Percentiles rank a stretch among this genome's conserved stretches.
These are phyloP conservation scores for Melinopterus prodromus DNA, from an alignment of 2,888 invertebrate species.

Conservation along the genomic window DNA sequence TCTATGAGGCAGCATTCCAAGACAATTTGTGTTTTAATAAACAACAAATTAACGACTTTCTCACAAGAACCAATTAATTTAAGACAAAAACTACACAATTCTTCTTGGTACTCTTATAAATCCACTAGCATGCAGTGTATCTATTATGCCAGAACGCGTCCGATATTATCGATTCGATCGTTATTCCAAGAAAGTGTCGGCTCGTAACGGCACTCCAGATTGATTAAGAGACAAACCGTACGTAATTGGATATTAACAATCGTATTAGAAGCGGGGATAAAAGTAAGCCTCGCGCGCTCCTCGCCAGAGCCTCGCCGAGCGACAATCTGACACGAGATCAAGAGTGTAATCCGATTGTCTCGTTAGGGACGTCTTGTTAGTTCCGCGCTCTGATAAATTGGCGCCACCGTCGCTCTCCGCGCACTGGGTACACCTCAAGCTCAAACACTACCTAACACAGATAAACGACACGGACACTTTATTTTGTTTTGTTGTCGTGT, in stretches of 20 bases:
- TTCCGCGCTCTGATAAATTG: constrained; percentile 54
- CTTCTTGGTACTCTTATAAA: too few species aligned
- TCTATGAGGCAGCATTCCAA: too few species aligned
- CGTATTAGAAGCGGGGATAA: constrained; percentile 49
- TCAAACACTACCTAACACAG: not conserved
- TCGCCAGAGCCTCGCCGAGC: constrained; percentile 48
- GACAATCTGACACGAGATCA: constrained; percentile 58
- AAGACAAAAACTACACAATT: too few species aligned
- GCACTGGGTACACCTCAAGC: not conserved
- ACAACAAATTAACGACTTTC: too few species aligned
- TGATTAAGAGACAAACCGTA: constrained; percentile 37
- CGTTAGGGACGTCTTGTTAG: constrained; percentile 60
- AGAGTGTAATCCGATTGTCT: constrained; percentile 60
- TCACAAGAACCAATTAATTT: too few species aligned
- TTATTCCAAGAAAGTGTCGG: constrained; percentile 19
- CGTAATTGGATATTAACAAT: constrained; percentile 56
- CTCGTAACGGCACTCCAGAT: constrained; percentile 29
- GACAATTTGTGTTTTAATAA: too few species aligned
- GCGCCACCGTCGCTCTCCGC: constrained; percentile 47
- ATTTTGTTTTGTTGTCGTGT: not conserved
- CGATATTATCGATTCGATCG: not conserved
- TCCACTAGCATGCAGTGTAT: too few species aligned
- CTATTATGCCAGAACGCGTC: not conserved
- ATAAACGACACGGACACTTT: not conserved
- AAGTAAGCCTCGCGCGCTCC: constrained; percentile 43